Evolutionary conservation across 2,113 vertebrate genomes (phyloP).

Genomic region (Cyprinodon brontotheroides): DNA sequence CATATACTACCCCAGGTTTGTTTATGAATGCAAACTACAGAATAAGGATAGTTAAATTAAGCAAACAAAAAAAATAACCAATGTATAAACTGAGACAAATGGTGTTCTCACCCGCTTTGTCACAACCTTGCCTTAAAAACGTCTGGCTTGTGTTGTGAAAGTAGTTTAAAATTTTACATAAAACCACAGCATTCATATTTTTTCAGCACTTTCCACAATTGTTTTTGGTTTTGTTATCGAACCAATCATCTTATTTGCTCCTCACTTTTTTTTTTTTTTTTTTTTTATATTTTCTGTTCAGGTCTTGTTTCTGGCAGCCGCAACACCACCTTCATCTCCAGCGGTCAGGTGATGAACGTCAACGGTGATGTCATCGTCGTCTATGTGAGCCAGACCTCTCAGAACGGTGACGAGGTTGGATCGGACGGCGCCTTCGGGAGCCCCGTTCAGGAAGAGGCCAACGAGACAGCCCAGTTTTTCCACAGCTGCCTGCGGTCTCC

Average conservation of each 20-base stretch:
- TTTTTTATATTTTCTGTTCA: conserved; percentile 45
- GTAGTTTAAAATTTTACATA: conserved; percentile 6
- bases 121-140: conserved; percentile 1
- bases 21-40: too few species aligned
- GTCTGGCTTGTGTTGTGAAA: neutral
- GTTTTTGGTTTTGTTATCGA: neutral
- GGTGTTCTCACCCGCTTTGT: too few species aligned
- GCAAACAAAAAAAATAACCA: too few species aligned
- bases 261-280: neutral
- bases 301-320: conserved; percentile 94
- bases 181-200: neutral
- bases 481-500: conserved; percentile 75
- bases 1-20: neutral
- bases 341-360: conserved; percentile 99
- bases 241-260: conserved; percentile 1
- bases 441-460: conserved; percentile 90
- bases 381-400: conserved; percentile 90
- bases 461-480: conserved; percentile 75
- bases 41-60: too few species aligned
- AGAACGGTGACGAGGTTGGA: conserved; percentile 71
- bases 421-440: conserved; percentile 81
- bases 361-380: conserved; percentile 95
- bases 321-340: conserved; percentile 98
- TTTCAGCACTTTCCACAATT: neutral
- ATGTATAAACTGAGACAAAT: too few species aligned